Conservation (phyloP, 1,140 invertebrate species). For the Agraylea sexmaculata region DNA sequence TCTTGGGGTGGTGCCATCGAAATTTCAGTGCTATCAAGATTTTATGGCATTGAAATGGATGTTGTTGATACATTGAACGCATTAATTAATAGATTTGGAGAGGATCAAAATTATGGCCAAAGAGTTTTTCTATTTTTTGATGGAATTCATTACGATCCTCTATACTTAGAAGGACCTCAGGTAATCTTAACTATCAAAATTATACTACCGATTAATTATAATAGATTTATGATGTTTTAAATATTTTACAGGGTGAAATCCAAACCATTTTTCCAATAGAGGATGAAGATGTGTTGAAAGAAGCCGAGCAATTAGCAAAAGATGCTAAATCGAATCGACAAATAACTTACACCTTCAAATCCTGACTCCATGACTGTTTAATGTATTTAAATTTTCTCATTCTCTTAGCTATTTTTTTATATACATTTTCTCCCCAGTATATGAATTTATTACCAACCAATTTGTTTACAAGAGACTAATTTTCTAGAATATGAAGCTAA, state of each 20-base stretch:
- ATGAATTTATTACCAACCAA: too few relatives aligned
- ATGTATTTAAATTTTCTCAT: too few relatives aligned
- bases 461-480: too few relatives aligned
- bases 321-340: constrained; percentile 10
- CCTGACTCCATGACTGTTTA: too few relatives aligned
- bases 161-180: constrained; percentile 59
- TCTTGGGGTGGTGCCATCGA: constrained; percentile 96
- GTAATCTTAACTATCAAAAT: constrained; percentile 7
- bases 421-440: too few relatives aligned
- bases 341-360: constrained; percentile 10
- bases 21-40: constrained; percentile 68
- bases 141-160: constrained; percentile 92
- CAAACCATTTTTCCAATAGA: constrained; percentile 71
- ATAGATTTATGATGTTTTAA: not conserved
- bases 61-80: constrained; percentile 85
- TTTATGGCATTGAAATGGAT: constrained; percentile 85
- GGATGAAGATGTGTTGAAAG: constrained; percentile 57
- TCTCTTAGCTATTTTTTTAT: too few relatives aligned
- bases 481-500: too few relatives aligned
- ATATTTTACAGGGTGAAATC: constrained; percentile 43
- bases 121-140: constrained; percentile 88
- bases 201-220: not conserved
- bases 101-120: constrained; percentile 75
- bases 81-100: constrained; percentile 86
- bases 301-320: constrained; percentile 71